phyloP scores from a whole-genome alignment of 2,888 invertebrate genomes.

The Orchesella flavescens region DNA sequence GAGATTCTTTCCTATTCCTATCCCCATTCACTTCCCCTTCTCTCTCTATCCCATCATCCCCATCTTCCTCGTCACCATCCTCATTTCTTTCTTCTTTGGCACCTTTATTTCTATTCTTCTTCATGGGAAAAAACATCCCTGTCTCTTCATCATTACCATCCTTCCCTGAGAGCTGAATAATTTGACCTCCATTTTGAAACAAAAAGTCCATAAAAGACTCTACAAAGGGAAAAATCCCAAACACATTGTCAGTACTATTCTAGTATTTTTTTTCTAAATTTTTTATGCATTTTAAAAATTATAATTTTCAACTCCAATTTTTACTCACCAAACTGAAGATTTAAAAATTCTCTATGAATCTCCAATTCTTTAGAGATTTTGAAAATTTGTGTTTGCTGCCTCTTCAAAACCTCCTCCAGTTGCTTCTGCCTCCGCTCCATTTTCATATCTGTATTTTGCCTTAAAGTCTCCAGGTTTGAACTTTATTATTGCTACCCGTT shows the following conservation, averaged over 20 bases:
- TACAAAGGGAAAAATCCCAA: slow-evolving; percentile 21
- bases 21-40: slow-evolving; percentile 1
- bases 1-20: not conserved
- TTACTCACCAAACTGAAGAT: slow-evolving; percentile 64
- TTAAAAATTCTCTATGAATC: slow-evolving; percentile 62
- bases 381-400: slow-evolving; percentile 51
- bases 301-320: not conserved
- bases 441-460: slow-evolving; percentile 6
- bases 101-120: slow-evolving; percentile 28
- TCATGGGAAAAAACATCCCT: slow-evolving; percentile 59
- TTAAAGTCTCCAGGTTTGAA: not conserved
- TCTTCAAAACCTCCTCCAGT: slow-evolving; percentile 52
- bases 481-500: too few species aligned
- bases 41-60: not conserved
- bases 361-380: slow-evolving; percentile 56
- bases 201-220: slow-evolving; percentile 64
- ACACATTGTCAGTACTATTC: not conserved
- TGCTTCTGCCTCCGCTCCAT: slow-evolving; percentile 60
- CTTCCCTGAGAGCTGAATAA: slow-evolving; percentile 49
- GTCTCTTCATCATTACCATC: slow-evolving; percentile 48
- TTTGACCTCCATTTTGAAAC: slow-evolving; percentile 58
- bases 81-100: slow-evolving; percentile 22
- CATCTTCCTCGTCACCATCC: slow-evolving; percentile 11
- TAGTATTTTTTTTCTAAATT: not conserved
- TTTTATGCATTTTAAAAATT: not conserved